phyloP scores from a whole-genome alignment of 2,113 vertebrate species.

The Platysternon megacephalum region DNA sequence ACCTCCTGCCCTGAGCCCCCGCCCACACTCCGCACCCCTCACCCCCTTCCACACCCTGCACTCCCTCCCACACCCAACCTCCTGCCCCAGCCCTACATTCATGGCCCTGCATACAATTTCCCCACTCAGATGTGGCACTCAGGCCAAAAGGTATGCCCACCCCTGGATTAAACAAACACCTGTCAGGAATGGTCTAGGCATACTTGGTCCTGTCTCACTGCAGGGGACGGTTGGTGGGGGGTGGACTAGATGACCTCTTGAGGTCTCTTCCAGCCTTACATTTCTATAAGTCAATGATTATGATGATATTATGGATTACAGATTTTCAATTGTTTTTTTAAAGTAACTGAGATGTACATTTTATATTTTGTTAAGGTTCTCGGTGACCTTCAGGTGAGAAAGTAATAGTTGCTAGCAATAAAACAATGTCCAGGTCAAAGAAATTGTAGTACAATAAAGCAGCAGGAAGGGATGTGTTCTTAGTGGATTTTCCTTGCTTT shows the following conservation, averaged over 20 bases:
- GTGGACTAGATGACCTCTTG: background rate
- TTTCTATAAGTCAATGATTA: background rate
- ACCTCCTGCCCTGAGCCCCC: no score
- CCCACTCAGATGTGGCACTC: no score
- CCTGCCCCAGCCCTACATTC: no score
- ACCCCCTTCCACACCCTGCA: no score
- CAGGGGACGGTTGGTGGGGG: background rate
- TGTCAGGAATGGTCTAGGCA: background rate
- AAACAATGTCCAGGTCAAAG: background rate
- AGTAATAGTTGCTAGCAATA: background rate
- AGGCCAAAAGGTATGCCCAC: no score
- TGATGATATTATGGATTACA: background rate
- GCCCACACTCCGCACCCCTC: no score
- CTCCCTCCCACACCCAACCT: no score
- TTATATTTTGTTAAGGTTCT: background rate
- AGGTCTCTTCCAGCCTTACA: background rate
- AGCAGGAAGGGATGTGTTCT: background rate
- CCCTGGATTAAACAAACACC: background rate
- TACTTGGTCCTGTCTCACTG: background rate
- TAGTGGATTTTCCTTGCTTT: background rate
- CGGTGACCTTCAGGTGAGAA: background rate
- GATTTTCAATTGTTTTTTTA: background rate
- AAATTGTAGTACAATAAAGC: background rate
- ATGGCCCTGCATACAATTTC: no score
- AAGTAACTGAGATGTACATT: background rate